These are phyloP conservation scores for Colostygia pectinataria DNA, from an alignment of 2,888 invertebrate species.

Conservation along the genomic window DNA sequence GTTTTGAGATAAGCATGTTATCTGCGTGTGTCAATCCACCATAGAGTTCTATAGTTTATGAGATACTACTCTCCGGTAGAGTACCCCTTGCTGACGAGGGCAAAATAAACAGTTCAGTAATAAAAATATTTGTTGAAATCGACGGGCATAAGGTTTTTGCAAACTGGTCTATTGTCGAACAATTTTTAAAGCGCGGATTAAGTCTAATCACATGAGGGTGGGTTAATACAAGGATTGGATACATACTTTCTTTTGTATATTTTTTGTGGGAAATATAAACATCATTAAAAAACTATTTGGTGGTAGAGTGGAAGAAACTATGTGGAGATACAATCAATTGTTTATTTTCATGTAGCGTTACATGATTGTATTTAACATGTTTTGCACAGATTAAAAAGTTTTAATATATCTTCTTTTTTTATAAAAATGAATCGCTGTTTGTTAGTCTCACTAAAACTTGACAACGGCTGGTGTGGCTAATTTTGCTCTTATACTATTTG, in stretches of 20 bases:
- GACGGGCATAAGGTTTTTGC: conserved; percentile 64
- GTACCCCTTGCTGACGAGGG: conserved; percentile 72
- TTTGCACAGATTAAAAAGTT: too few relatives aligned
- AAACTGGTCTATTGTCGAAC: conserved; percentile 67
- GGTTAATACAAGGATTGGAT: conserved; percentile 35
- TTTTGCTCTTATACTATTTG: too few relatives aligned
- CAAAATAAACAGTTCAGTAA: conserved; percentile 77
- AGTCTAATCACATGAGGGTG: conserved; percentile 67
- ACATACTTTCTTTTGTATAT: conserved; percentile 32
- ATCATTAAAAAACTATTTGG: conserved; percentile 39
- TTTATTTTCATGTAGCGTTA: too few relatives aligned
- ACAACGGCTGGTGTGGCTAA: too few relatives aligned
- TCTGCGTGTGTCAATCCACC: too few relatives aligned
- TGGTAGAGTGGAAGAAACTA: too few relatives aligned
- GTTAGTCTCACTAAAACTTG: too few relatives aligned
- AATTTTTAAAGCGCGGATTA: conserved; percentile 76
- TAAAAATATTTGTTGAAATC: conserved; percentile 80
- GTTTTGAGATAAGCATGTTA: too few relatives aligned
- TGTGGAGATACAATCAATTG: too few relatives aligned
- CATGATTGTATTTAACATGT: too few relatives aligned
- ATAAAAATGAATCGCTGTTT: too few relatives aligned
- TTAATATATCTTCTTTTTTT: too few relatives aligned
- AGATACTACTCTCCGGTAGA: conserved; percentile 5
- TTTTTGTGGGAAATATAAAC: conserved; percentile 36
- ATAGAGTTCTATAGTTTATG: conserved; percentile 1